Base-by-base conservation (phyloP, 1,140 invertebrate species). In the Drosophila baimaii region DNA sequence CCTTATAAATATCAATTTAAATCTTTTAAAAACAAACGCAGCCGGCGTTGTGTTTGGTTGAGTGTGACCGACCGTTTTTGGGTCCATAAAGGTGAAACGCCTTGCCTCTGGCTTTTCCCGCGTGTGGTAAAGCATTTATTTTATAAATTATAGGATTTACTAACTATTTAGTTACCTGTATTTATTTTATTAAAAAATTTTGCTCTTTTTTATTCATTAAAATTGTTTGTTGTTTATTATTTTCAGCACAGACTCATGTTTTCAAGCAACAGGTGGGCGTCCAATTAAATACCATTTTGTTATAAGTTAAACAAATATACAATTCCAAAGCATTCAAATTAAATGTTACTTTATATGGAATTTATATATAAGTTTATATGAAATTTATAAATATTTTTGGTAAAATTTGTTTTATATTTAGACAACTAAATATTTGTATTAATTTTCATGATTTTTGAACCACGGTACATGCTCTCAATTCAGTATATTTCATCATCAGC, bases 11-110 rank as follows among this genome's bases (percentile, higher is more conserved):
- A 41, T 0, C 3, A 39, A 15, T 58, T 68, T 31, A 55, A 51
- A 49, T 12, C 17, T 6, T 54, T 54, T 54, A 39, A 74, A 31
- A 49, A 27, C 23, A 52, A 52, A 33, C 7, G 15, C 51, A 54
- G 43, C 69, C 58, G 69, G 66, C 66, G 62, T 70, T 21, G 13
- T n/a, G 19, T 23, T 21, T 21, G 13, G 13, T 54, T 21, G 29
- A 54, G 51, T 23, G 31, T 54, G 51, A 54, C 51, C 31, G 19
- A 0, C 2, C 2, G 2, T 2, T 35, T 23, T 35, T 10, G 1
- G 8, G 13, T 5, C 2, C 4, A 13, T 5, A 31, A 13, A 0
- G 3, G 12, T 19, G 10, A 29, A 51, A 7, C n/a, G 47, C 25
- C 9, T 27, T 27, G 10, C 2, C 1, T 25, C 1, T 0, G 15